Percentiles rank a stretch among this genome's conserved stretches.
Evolutionary conservation across 2,797 vertebrate species (phyloP).

Genomic region (Hydrophis major): DNA sequence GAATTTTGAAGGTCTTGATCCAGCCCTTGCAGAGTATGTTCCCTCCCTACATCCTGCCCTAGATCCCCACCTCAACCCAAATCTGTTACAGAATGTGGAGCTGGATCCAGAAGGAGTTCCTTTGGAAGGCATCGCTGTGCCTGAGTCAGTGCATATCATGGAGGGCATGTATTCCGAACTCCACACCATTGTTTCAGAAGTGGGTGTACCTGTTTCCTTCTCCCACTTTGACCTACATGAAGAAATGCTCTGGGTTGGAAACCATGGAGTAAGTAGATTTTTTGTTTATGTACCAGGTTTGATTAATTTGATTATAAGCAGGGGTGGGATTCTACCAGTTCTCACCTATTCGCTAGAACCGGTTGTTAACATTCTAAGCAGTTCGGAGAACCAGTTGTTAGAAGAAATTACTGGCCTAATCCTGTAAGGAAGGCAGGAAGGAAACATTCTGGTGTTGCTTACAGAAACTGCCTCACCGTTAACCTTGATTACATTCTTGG

Average conservation of each 20-base stretch:
- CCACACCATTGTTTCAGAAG: constrained; percentile 91
- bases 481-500: too few relatives aligned
- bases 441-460: too few relatives aligned
- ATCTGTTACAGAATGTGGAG: constrained; percentile 86
- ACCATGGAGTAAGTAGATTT: constrained; percentile 84
- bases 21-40: constrained; percentile 85
- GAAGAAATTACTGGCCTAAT: too few relatives aligned
- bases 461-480: too few relatives aligned
- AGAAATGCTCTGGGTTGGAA: constrained; percentile 96
- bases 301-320: neutral
- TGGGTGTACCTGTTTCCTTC: constrained; percentile 88
- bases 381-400: too few relatives aligned
- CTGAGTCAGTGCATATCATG: constrained; percentile 87
- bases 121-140: constrained; percentile 75
- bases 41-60: constrained; percentile 74
- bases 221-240: constrained; percentile 94
- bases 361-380: too few relatives aligned
- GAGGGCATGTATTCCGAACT: constrained; percentile 97
- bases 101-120: constrained; percentile 82
- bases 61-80: constrained; percentile 85
- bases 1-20: constrained; percentile 92
- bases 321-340: too few relatives aligned
- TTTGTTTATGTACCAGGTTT: neutral
- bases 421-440: too few relatives aligned
- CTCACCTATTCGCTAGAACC: too few relatives aligned